Percentiles rank a stretch among this genome's conserved stretches.
Conservation (phyloP, 1,140 invertebrate species). For the Formica selysi region DNA sequence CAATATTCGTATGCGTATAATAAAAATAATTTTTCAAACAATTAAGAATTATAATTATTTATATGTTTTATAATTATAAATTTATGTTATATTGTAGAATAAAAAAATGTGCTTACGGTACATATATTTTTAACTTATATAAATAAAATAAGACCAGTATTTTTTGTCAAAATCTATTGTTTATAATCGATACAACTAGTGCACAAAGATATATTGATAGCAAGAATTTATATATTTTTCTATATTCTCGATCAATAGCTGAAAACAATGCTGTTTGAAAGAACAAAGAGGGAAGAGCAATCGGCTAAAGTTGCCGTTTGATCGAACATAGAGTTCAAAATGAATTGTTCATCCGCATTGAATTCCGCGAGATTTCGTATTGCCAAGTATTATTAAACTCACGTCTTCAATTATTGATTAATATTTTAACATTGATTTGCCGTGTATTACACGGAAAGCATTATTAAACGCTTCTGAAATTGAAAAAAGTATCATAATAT, state of each 20-base stretch:
- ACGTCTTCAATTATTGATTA: not conserved
- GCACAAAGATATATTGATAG: not conserved
- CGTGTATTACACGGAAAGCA: no score
- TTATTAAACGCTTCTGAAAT: not conserved
- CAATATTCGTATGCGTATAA: not conserved
- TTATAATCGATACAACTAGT: not conserved
- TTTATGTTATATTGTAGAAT: not conserved
- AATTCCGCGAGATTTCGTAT: not conserved
- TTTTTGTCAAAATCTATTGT: no score
- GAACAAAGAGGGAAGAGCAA: not conserved
- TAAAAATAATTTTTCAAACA: not conserved
- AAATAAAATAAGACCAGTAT: not conserved
- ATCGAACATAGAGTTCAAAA: slow-evolving; percentile 5
- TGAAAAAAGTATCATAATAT: not conserved
- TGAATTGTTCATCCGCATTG: not conserved
- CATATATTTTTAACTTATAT: not conserved
- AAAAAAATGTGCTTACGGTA: not conserved
- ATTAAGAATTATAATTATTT: not conserved
- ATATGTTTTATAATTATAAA: not conserved
- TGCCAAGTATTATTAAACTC: not conserved
- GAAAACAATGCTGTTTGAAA: slow-evolving; percentile 15
- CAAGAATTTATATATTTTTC: not conserved
- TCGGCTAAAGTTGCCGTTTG: not conserved
- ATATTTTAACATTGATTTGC: not conserved
- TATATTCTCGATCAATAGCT: not conserved